Conservation (phyloP, 2,113 vertebrate genomes). For the Stegostoma tigrinum region DNA sequence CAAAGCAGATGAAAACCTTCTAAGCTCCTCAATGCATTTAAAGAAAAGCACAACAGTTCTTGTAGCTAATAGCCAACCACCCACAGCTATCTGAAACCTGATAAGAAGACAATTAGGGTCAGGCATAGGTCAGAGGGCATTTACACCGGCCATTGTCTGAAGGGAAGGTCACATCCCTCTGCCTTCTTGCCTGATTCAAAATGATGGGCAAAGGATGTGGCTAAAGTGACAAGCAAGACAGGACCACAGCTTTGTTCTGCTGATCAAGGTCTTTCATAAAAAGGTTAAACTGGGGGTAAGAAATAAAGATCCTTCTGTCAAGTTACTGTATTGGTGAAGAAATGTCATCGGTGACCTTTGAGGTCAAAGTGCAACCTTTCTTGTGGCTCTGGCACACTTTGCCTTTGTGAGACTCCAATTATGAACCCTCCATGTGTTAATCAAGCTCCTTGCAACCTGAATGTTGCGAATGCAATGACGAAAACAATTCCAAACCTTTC, state of each 20-base stretch:
- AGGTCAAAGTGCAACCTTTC: conserved; percentile 18
- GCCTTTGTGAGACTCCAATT: background rate
- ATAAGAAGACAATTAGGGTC: background rate
- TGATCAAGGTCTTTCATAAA: background rate
- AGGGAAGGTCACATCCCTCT: background rate
- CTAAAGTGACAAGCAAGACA: background rate
- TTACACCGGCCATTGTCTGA: conserved; percentile 6
- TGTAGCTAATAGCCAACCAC: background rate
- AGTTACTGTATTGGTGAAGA: background rate
- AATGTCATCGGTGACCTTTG: background rate
- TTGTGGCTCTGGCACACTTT: background rate
- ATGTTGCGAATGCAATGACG: background rate
- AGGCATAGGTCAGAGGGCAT: conserved; percentile 6
- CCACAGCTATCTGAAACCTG: background rate
- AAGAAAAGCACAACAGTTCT: background rate
- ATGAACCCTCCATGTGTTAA: conserved; percentile 14
- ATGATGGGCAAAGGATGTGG: background rate
- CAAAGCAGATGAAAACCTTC: conserved; percentile 1
- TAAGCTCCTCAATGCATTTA: background rate
- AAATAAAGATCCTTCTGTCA: conserved; percentile 15
- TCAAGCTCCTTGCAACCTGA: background rate
- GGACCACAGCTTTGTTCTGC: background rate
- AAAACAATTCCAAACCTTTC: background rate
- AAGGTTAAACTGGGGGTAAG: conserved; percentile 22
- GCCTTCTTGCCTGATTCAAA: background rate